Conservation (phyloP, 1,140 invertebrate species). For the Subanguina moxae region DNA sequence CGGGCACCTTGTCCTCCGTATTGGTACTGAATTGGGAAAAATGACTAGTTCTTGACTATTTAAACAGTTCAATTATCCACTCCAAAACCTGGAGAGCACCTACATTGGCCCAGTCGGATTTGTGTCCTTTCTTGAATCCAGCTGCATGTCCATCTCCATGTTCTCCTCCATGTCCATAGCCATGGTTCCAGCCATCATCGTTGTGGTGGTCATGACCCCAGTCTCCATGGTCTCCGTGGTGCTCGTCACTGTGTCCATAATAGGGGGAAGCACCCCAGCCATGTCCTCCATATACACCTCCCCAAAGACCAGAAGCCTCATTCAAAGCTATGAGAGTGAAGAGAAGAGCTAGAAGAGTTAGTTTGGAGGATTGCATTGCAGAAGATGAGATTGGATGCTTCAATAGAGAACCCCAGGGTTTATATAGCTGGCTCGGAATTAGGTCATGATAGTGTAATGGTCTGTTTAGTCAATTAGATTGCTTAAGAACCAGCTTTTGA, state of each 20-base stretch:
- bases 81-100: not conserved
- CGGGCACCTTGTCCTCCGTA: conserved; percentile 38
- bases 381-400: too few relatives aligned
- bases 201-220: conserved; percentile 25
- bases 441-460: too few relatives aligned
- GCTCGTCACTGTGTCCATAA: conserved; percentile 15
- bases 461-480: too few relatives aligned
- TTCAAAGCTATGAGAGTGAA: too few relatives aligned
- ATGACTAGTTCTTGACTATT: not conserved
- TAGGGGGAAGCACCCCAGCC: conserved; percentile 19
- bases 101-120: conserved; percentile 33
- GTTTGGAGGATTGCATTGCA: too few relatives aligned
- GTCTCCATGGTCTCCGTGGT: conserved; percentile 21
- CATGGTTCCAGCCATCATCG: conserved; percentile 25
- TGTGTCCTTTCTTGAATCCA: conserved; percentile 32
- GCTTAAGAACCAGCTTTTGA: too few relatives aligned
- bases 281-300: conserved; percentile 21
- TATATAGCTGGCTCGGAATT: too few relatives aligned
- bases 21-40: conserved; percentile 11
- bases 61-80: too few relatives aligned
- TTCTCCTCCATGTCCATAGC: conserved; percentile 17
- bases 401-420: too few relatives aligned
- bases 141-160: conserved; percentile 24
- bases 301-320: conserved; percentile 7
- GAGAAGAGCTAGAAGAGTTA: too few relatives aligned